These are phyloP conservation scores for Dipodomys merriami DNA, from an alignment of 2,113 vertebrate genomes.

Conservation along the genomic window DNA sequence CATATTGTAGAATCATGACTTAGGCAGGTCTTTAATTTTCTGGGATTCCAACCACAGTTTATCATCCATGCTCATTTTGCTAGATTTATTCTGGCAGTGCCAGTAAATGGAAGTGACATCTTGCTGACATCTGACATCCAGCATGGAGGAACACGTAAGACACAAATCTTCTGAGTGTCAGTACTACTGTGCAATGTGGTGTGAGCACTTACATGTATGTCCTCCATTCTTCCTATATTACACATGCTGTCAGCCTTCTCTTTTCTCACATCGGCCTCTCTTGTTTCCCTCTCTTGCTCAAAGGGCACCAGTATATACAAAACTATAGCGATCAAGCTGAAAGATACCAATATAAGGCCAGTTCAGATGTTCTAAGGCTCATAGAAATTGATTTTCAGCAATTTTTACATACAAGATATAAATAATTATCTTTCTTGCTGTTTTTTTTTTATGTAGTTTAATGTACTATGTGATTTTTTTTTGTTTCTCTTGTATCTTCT, in stretches of 20 bases:
- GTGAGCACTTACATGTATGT: background rate
- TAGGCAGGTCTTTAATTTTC: background rate
- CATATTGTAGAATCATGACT: background rate
- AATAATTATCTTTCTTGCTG: background rate
- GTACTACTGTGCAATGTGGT: background rate
- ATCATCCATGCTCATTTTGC: background rate
- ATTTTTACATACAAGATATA: background rate
- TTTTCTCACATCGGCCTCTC: background rate
- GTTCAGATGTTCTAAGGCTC: background rate
- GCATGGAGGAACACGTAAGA: background rate
- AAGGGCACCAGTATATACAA: too few species aligned
- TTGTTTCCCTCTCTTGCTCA: background rate
- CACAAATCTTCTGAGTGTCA: background rate
- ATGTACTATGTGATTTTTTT: too few species aligned
- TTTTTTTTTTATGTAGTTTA: too few species aligned
- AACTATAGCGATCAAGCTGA: background rate
- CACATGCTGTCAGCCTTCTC: background rate
- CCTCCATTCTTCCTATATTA: background rate
- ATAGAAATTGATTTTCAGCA: background rate
- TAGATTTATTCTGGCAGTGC: constrained; percentile 33
- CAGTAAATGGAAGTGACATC: background rate
- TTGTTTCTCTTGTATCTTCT: too few species aligned
- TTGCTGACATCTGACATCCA: background rate
- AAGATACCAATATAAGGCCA: background rate
- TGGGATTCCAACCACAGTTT: background rate